Evolutionary conservation across 2,113 vertebrate species (phyloP).

Genomic region (Platycercus adscitus): DNA sequence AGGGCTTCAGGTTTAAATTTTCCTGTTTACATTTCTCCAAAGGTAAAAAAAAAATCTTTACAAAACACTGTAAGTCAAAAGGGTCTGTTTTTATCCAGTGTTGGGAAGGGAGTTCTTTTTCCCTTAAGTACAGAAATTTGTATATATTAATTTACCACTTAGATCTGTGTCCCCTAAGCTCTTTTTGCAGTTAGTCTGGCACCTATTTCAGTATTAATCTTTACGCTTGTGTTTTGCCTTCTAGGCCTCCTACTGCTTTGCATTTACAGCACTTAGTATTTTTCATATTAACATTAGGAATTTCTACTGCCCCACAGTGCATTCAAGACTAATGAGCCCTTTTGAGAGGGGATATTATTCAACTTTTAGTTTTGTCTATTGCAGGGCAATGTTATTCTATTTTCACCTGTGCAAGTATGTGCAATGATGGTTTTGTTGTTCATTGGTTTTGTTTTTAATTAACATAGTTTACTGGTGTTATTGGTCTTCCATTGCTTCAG

Average conservation of each 20-base stretch:
- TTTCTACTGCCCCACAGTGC: not conserved
- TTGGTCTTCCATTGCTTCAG: not conserved
- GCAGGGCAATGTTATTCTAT: not conserved
- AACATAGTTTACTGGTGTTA: not conserved
- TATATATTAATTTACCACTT: conserved; percentile 25
- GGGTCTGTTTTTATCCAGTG: not conserved
- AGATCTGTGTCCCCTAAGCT: not conserved
- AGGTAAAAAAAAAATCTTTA: not conserved
- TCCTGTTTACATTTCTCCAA: not conserved
- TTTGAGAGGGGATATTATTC: not conserved
- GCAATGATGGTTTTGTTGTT: not conserved
- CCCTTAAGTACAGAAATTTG: conserved; percentile 3
- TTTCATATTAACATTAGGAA: not conserved
- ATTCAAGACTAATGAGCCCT: not conserved
- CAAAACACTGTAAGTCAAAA: not conserved
- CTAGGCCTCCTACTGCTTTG: not conserved
- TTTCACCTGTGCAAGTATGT: not conserved
- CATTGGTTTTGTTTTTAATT: not conserved
- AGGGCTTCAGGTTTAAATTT: conserved; percentile 13
- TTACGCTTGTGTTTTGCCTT: not conserved
- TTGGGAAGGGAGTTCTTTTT: not conserved
- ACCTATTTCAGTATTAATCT: conserved; percentile 23
- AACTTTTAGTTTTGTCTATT: not conserved
- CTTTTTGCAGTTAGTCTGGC: not conserved
- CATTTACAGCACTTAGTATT: not conserved